Evolutionary conservation across 2,113 vertebrate species (phyloP), one percentile per base, ranked within the genome.

Genomic region (Pholis gunnellus): DNA sequence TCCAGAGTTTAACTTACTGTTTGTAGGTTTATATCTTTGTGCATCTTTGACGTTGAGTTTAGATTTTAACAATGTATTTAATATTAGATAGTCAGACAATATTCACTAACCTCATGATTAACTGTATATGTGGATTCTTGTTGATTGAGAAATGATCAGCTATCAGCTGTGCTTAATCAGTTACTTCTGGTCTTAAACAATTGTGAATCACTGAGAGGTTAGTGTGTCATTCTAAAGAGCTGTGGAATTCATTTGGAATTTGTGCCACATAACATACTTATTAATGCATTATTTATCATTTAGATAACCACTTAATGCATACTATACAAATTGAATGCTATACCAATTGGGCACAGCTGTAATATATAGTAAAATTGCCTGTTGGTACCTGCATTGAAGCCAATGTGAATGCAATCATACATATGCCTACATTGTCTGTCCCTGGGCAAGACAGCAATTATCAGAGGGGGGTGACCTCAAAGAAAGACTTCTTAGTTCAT

Each of bases 181-280:
- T 68, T 75, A 63, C 13, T 63, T 70, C 4, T 38, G 18, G 29
- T 50, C 31, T 46, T 57, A 6, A 57, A 56, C 7, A 69, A 42
- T 61, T 38, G n/a, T 36, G 8, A 78, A 9, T 6, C 17, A 31
- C 4, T 52, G 2, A 63, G 9, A 56, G 22, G 34, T 76, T 73
- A 65, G n/a, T 77, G 48, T 85, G 50, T 75, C 68, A 73, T 44
- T 60, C 17, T 9, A 14, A 9, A 46, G 1, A 7, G 22, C 18
- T 79, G n/a, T n/a, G 9, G 1, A 56, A 34, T 65, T 17, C 64
- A 42, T 75, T 71, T 36, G 14, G 13, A 14, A 77, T 72, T 66
- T 75, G 48, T 78, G 18, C 10, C 40, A 60, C 36, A 46, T 68
- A 31, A 57, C 20, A 31, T 64, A 50, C 42, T 56, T 75, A 34